phyloP scores from a whole-genome alignment of 2,888 invertebrate species.

The Ophion slaviceki region DNA sequence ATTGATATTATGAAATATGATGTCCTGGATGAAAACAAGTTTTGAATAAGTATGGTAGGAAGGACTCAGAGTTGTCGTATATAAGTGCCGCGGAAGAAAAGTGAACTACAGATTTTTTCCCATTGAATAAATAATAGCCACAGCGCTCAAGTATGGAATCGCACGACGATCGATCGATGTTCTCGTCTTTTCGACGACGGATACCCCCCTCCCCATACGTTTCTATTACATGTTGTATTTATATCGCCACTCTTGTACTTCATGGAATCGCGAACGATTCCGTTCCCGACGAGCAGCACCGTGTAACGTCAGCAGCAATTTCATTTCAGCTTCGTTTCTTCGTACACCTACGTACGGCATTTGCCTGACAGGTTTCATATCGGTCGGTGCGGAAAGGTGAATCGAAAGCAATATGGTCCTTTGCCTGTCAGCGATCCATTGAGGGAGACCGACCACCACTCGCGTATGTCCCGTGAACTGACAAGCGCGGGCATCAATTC shows the following conservation, averaged over 20 bases:
- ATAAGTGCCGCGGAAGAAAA: not conserved
- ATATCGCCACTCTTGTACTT: constrained; percentile 12
- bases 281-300: not conserved
- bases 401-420: not conserved
- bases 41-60: not conserved
- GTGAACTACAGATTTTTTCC: constrained; percentile 24
- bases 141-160: constrained; percentile 29
- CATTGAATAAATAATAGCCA: constrained; percentile 54
- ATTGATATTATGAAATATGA: not conserved
- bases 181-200: constrained; percentile 9
- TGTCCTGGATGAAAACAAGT: not conserved
- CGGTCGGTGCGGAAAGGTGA: not conserved
- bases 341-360: not conserved
- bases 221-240: constrained; percentile 9
- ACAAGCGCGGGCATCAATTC: not conserved
- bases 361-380: not conserved
- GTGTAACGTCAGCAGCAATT: constrained; percentile 27
- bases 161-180: constrained; percentile 49
- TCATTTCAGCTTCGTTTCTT: constrained; percentile 30
- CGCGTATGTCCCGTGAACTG: not conserved
- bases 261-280: constrained; percentile 18
- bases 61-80: not conserved
- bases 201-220: not conserved
- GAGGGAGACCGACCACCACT: constrained; percentile 19
- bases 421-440: constrained; percentile 26